Percentiles rank a stretch among this genome's conserved stretches.
These are phyloP conservation scores for Dinothrombium tinctorium DNA, from an alignment of 1,140 invertebrate genomes.

Conservation along the genomic window DNA sequence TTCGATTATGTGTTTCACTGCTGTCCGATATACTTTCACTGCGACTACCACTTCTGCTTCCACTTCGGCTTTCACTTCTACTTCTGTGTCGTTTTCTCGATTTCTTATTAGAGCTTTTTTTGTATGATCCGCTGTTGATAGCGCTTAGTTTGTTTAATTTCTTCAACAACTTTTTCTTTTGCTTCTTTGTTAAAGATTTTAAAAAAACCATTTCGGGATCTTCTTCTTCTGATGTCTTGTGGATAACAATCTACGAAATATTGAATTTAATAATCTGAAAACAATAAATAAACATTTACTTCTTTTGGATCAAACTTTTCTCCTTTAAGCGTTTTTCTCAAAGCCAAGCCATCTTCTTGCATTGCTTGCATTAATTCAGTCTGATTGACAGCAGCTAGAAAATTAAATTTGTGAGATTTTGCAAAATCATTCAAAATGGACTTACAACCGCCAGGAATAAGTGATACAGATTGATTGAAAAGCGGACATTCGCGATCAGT, in stretches of 20 bases:
- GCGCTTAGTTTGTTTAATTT: conserved; percentile 23
- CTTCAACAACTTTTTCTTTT: conserved; percentile 71
- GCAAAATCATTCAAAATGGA: neutral
- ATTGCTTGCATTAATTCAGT: conserved; percentile 49
- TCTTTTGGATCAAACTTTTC: conserved; percentile 31
- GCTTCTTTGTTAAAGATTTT: conserved; percentile 54
- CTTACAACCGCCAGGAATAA: too few species aligned
- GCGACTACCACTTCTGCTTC: too few species aligned
- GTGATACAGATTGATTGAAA: conserved; percentile 32
- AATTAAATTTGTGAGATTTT: neutral
- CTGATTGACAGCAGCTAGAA: too few species aligned
- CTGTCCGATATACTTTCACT: too few species aligned
- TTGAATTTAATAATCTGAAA: too few species aligned
- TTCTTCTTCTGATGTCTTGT: conserved; percentile 22
- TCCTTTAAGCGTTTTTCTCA: conserved; percentile 47
- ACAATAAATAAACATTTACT: conserved; percentile 22
- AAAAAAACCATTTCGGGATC: conserved; percentile 43
- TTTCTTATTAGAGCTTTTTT: too few species aligned
- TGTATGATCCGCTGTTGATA: too few species aligned
- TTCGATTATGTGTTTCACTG: too few species aligned
- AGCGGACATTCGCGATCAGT: conserved; percentile 91
- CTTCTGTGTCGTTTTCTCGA: too few species aligned
- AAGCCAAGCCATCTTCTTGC: conserved; percentile 65
- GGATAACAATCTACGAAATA: conserved; percentile 1
- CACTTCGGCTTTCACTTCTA: too few species aligned